Base-by-base conservation (phyloP, 1,140 invertebrate genomes). In the Periplaneta americana region DNA sequence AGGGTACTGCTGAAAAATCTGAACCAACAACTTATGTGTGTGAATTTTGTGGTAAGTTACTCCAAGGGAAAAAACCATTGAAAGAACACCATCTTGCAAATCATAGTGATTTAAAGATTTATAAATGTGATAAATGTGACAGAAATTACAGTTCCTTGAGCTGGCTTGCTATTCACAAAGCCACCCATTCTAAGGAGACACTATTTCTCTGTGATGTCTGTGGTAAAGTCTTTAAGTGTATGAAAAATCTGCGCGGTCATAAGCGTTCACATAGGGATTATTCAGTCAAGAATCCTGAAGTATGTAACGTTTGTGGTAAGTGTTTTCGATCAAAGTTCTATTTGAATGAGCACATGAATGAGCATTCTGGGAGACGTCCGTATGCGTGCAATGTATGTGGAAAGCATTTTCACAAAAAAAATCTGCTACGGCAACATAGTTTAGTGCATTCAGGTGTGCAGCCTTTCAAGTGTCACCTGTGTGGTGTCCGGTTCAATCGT, bases 381-480 rank as follows among this genome's bases (percentile, higher is more conserved):
- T 88, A 88, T 75, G 81, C 83, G 34, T 91, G 90, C 80, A 86
- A 88, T 37, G 84, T 88, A 34, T 91, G 90, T 81, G 86, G 85
- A 0, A 89, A 90, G 83, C 83, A 86, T 9, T 90, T 90, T 83
- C 86, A 85, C n/a, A 88, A 87, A 82, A 85, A 87, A 77, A 86
- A 87, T 76, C 87, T 87, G 83, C 83, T 88, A 57, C 83, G 87
- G 36, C 87, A 88, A 75, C 88, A 88, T 78, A 85, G 83, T 15
- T 84, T 85, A 9, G 80, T 89, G 35, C 92, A 93, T 86, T 90
- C 89, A 17, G 89, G 88, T 36, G 89, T 91, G 76, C 89, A 88
- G 66, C 87, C 90, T 5, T 88, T 90, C 80, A 86, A 88, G 75
- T 92, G 91, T 85, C 87, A 89, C 34, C 87, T 90, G 74, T 94